Evolutionary conservation across 2,888 invertebrate genomes (phyloP).

Genomic region (Athalia rosae): DNA sequence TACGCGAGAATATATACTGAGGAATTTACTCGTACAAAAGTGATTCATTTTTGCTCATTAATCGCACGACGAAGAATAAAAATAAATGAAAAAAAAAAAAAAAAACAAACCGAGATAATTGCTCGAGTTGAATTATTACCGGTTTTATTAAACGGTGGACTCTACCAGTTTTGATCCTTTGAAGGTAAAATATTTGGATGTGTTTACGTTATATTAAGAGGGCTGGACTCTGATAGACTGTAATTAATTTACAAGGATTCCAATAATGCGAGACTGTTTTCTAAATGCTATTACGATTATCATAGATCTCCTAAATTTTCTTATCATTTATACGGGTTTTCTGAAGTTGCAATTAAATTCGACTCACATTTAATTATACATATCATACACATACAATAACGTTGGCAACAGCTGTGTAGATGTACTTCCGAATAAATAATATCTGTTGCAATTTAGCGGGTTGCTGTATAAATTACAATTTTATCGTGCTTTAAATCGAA

Average conservation of each 20-base stretch:
- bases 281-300: slow-evolving; percentile 7
- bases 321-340: not conserved
- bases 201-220: not conserved
- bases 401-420: not conserved
- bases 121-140: not conserved
- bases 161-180: slow-evolving; percentile 8
- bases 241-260: not conserved
- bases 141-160: too few relatives aligned
- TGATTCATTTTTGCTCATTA: not conserved
- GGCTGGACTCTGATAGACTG: slow-evolving; percentile 3
- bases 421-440: not conserved
- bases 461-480: not conserved
- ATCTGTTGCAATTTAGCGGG: not conserved
- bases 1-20: not conserved
- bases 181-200: not conserved
- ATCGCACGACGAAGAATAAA: not conserved
- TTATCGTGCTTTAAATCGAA: not conserved
- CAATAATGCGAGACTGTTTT: slow-evolving; percentile 33
- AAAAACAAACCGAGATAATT: not conserved
- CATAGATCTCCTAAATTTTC: slow-evolving; percentile 8
- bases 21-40: not conserved
- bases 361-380: slow-evolving; percentile 7
- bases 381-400: not conserved
- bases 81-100: not conserved
- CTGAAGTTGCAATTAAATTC: not conserved